A percentile compares a stretch with the other conserved stretches of the same genome.
Conservation (phyloP, 2,888 invertebrate species). For the Acanthopleura granulata region DNA sequence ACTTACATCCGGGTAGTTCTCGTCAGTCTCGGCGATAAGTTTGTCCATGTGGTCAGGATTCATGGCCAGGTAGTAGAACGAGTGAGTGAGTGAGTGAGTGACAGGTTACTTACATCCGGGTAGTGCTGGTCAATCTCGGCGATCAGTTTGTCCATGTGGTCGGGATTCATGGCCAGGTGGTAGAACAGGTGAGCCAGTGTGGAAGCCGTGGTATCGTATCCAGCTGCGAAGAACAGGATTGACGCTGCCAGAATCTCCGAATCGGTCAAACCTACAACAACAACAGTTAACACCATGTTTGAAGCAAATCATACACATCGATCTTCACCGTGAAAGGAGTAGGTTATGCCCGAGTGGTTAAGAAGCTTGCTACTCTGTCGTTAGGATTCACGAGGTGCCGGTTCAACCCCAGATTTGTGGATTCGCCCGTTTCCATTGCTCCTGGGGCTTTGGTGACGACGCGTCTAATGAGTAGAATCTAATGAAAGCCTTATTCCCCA, state of each 20-base stretch:
- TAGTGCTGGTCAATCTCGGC: neutral
- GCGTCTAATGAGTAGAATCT: too few species aligned
- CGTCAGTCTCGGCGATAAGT: neutral
- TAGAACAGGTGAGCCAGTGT: neutral
- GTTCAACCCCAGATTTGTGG: too few species aligned
- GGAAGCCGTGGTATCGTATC: slow-evolving; percentile 7
- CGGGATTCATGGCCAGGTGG: neutral
- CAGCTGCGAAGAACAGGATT: neutral
- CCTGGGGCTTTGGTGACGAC: too few species aligned
- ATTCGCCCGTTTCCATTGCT: too few species aligned
- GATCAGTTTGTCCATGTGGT: neutral
- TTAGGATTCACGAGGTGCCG: too few species aligned
- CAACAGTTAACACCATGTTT: too few species aligned
- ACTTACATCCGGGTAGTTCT: neutral
- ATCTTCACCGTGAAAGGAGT: too few species aligned
- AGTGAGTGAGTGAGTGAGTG: too few species aligned
- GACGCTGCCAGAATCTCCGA: neutral
- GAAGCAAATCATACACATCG: too few species aligned
- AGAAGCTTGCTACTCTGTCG: too few species aligned
- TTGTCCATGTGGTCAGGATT: neutral
- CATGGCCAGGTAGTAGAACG: neutral
- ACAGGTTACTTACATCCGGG: neutral
- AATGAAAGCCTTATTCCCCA: too few species aligned
- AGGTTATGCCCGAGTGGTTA: too few species aligned
- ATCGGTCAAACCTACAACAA: neutral